Base-by-base conservation (phyloP, 2,888 invertebrate genomes). In the Tinea pellionella region DNA sequence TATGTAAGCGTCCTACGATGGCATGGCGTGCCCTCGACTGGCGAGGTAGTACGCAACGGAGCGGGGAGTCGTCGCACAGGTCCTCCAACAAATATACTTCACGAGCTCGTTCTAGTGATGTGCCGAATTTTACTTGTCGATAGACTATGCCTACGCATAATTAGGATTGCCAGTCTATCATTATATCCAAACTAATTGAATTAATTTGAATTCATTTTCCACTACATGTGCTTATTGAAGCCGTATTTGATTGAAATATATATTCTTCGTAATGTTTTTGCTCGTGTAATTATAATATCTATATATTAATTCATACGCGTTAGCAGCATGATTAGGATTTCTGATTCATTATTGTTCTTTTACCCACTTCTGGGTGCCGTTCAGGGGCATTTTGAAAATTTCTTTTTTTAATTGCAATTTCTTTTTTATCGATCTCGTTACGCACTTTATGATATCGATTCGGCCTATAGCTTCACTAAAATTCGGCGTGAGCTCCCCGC, bases 51-150 rank as follows among this genome's bases (percentile, higher is more conserved):
- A 18, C n/a, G 77, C 73, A 80, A 78, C 77, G 57, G 32, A 75
- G 84, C 81, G 81, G 80, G 80, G 79, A 78, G 81, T 78, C 73
- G 80, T 75, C 74, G 74, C 73, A 80, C 83, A 78, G 78, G 74
- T 77, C 77, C 76, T 76, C 73, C 78, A 78, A 81, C 81, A 78
- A 83, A 82, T 79, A 79, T 82, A 81, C 80, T 82, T 83, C 80
- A 80, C 80, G 78, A 82, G 77, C 80, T 77, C 75, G 74, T 67
- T 70, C 70, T 77, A 80, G 79, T 76, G 78, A 75, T 75, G 75
- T 73, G 53, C 69, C 69, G 65, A 53, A 53, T 53, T 19, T 24
- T 2, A 53, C 8, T 24, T 53, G 11, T 53, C 53, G 53, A 53
- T 53, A 53, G 24, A 2, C 8, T 53, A 47, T 2, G 15, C 47